Evolutionary conservation across 1,140 invertebrate species (phyloP).

Genomic region (Trachymyrmex cornetzi): DNA sequence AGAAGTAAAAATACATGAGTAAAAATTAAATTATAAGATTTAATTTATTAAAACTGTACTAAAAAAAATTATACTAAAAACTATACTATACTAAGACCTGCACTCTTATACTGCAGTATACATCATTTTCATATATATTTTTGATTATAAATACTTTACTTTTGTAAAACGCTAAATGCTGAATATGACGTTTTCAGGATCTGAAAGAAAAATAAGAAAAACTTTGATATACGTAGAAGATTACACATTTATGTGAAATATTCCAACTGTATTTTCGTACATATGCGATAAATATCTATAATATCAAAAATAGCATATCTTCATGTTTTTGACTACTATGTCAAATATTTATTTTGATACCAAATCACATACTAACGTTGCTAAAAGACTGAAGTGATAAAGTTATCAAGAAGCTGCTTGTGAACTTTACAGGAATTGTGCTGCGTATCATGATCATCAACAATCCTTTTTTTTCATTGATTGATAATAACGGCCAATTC

Average conservation of each 20-base stretch:
- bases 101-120: too few species aligned
- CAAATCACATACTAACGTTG: constrained; percentile 5
- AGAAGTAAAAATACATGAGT: too few species aligned
- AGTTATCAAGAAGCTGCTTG: constrained; percentile 46
- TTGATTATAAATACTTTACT: too few species aligned
- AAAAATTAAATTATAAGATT: too few species aligned
- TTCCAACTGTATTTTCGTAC: not conserved
- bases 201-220: not conserved
- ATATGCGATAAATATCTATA: not conserved
- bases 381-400: constrained; percentile 38
- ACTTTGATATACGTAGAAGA: not conserved
- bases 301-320: not conserved
- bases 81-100: too few species aligned
- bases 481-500: constrained; percentile 19
- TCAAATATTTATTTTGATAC: not conserved
- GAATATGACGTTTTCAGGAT: not conserved
- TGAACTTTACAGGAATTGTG: constrained; percentile 53
- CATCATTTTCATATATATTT: too few species aligned
- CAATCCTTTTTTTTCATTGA: not conserved
- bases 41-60: too few species aligned
- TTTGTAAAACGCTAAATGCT: not conserved
- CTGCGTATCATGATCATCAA: constrained; percentile 56
- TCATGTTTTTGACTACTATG: not conserved
- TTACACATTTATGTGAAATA: not conserved
- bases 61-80: too few species aligned